phyloP scores from a whole-genome alignment of 2,113 vertebrate genomes.

The Bos javanicus region DNA sequence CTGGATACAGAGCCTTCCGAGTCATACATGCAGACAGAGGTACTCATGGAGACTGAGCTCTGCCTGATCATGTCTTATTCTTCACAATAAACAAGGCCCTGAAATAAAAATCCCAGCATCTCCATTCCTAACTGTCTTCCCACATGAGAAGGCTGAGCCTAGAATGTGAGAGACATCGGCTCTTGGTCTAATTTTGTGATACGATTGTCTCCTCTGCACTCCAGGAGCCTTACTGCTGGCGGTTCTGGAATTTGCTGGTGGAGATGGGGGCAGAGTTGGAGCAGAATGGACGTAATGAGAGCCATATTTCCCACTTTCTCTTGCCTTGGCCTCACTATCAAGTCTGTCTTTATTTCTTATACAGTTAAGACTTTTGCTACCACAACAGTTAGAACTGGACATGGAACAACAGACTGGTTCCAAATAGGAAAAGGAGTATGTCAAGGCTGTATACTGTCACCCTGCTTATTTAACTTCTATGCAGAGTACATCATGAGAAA shows the following conservation, averaged over 20 bases:
- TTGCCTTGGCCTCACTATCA: neutral
- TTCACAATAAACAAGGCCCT: neutral
- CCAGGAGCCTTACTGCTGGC: neutral
- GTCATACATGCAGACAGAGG: accelerated
- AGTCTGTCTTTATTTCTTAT: neutral
- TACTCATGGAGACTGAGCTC: neutral
- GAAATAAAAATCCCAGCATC: neutral
- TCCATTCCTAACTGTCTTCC: neutral
- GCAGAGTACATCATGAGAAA: too few relatives aligned
- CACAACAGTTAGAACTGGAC: too few relatives aligned
- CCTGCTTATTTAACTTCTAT: too few relatives aligned
- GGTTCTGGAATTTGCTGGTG: neutral
- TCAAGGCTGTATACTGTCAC: too few relatives aligned
- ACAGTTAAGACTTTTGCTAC: neutral
- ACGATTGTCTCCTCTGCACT: neutral
- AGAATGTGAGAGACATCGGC: neutral
- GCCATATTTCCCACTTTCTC: neutral
- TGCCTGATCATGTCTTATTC: neutral
- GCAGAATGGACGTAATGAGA: neutral
- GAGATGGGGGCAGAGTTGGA: neutral
- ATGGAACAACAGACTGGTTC: too few relatives aligned
- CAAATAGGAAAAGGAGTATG: too few relatives aligned
- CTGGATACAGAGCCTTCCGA: accelerated
- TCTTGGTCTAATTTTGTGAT: neutral
- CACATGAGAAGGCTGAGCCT: neutral